These are phyloP conservation scores for Macrosiphum euphorbiae DNA, from an alignment of 2,888 invertebrate genomes.

Conservation along the genomic window DNA sequence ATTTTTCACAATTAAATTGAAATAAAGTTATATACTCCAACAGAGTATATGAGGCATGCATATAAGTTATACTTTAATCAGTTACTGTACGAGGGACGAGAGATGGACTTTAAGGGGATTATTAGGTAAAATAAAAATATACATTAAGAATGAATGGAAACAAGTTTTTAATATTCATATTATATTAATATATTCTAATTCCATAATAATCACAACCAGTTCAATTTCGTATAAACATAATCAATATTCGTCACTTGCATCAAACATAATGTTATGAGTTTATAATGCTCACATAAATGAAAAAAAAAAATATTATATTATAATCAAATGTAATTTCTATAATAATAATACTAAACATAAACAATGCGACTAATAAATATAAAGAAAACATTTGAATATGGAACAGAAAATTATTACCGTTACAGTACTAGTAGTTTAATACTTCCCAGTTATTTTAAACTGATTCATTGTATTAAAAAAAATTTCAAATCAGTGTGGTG, in stretches of 20 bases:
- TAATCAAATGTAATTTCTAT: not conserved
- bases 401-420: not conserved
- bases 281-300: not conserved
- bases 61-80: not conserved
- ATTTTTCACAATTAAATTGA: not conserved
- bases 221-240: constrained; percentile 27
- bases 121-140: not conserved
- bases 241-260: not conserved
- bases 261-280: constrained; percentile 23
- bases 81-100: not conserved
- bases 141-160: constrained; percentile 30
- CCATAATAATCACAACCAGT: constrained; percentile 58
- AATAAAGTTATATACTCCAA: not conserved
- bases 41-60: not conserved
- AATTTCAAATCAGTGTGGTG: not conserved
- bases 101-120: not conserved
- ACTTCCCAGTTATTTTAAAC: not conserved
- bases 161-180: constrained; percentile 38
- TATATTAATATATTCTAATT: constrained; percentile 49
- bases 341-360: constrained; percentile 50
- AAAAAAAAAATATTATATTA: constrained; percentile 7
- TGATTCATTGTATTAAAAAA: not conserved
- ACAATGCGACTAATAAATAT: constrained; percentile 19
- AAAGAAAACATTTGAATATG: constrained; percentile 7
- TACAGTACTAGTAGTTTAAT: not conserved